phyloP scores from a whole-genome alignment of 1,140 invertebrate genomes.

The Aleiodes sp. region DNA sequence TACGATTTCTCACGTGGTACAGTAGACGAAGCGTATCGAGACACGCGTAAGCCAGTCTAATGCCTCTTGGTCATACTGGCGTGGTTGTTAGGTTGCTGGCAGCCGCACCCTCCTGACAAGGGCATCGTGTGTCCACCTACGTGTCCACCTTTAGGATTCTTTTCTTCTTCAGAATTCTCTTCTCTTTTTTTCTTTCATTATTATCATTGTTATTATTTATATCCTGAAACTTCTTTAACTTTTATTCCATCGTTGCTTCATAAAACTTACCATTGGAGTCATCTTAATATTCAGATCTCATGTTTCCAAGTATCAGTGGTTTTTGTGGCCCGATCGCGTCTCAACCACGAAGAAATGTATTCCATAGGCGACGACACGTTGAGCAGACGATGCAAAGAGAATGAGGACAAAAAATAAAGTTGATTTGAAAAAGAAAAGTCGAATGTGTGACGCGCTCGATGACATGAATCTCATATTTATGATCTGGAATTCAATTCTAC shows the following conservation, averaged over 20 bases:
- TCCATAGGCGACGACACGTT: background rate
- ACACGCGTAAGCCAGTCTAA: conserved; percentile 41
- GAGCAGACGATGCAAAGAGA: too few species aligned
- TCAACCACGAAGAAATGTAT: background rate
- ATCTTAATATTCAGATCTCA: conserved; percentile 37
- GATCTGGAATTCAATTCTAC: too few species aligned
- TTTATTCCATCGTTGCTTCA: conserved; percentile 15
- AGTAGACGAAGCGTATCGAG: conserved; percentile 38
- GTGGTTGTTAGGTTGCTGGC: conserved; percentile 18
- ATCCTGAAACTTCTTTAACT: too few species aligned
- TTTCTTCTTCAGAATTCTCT: too few species aligned
- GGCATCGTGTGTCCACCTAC: conserved; percentile 31
- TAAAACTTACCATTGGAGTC: conserved; percentile 23
- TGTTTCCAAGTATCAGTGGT: conserved; percentile 25
- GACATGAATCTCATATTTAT: too few species aligned
- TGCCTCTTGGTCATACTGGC: conserved; percentile 48
- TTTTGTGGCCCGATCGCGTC: conserved; percentile 22
- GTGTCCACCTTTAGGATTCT: background rate
- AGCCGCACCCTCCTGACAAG: conserved; percentile 37
- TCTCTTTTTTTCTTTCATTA: too few species aligned
- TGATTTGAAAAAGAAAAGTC: conserved; percentile 7
- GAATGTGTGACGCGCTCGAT: too few species aligned
- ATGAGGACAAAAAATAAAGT: too few species aligned
- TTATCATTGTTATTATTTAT: too few species aligned
- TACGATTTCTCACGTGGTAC: conserved; percentile 35